Evolutionary conservation across 2,113 vertebrate species (phyloP), one percentile per base, ranked within the genome.

Genomic region (Seriola aureovittata): DNA sequence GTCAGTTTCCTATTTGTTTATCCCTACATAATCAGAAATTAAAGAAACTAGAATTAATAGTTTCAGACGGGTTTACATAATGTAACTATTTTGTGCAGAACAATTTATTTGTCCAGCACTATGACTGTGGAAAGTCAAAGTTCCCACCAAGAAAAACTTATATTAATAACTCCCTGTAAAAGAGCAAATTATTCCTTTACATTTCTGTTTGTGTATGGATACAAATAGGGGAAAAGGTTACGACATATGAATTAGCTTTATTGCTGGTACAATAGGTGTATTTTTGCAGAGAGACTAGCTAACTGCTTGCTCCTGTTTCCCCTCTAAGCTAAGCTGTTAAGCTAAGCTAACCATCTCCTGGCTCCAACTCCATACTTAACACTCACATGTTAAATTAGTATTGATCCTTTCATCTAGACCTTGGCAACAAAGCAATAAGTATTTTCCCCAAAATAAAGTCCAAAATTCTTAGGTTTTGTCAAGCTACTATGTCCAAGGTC

Each of bases 401-500:
- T 32, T 17, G 1, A 71, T 42, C 34, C 14, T 32, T 19, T 75
- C 25, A 6, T 55, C 13, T 42, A 9, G 65, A 6, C 29, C 40
- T 50, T 9, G 25, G 13, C 64, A 29, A 65, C 34, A 84, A 71
- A 50, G 29, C 6, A 50, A 12, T 19, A 10, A n/a, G 14, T 4
- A 32, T 48, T 9, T 67, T 29, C 11, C 13, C 32, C 44, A 52
- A 54, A 25, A 54, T 52, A 36, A 42, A 68, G 23, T 70, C 23
- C 54, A 42, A 17, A 7, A 4, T 36, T 64, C 32, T 63, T 21
- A 11, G 32, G 11, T 50, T 19, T 69, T 79, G 38, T 34, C 21
- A 76, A 64, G 32, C 46, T 80, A 11, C 36, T 71, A 3, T 40
- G 80, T 71, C 23, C 4, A 13, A 67, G 10, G 54, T 62, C 23